Evolutionary conservation across 1,140 invertebrate genomes (phyloP).

Genomic region (Monochamus saltuarius): DNA sequence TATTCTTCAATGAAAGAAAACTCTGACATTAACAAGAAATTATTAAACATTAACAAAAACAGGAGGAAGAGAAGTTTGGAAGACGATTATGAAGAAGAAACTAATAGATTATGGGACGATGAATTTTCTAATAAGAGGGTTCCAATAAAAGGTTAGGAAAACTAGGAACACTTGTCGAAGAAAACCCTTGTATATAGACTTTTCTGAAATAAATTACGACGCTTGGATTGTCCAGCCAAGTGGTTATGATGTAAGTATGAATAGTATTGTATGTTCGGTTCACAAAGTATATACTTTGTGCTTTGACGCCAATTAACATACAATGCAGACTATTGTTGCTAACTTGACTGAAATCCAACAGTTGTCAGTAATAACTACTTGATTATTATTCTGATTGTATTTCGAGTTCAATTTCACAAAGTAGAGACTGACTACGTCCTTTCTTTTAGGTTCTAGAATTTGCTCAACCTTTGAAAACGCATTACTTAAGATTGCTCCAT

Average conservation of each 20-base stretch:
- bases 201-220: slow-evolving; percentile 65
- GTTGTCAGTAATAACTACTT: too few species aligned
- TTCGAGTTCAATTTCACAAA: too few species aligned
- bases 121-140: slow-evolving; percentile 26
- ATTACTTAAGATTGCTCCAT: too few species aligned
- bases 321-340: too few species aligned
- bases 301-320: too few species aligned
- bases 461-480: too few species aligned
- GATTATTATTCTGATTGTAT: too few species aligned
- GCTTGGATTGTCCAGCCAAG: slow-evolving; percentile 66
- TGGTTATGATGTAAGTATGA: slow-evolving; percentile 57
- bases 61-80: slow-evolving; percentile 38
- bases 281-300: too few species aligned
- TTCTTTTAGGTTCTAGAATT: too few species aligned
- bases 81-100: slow-evolving; percentile 49
- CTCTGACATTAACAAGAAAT: background rate
- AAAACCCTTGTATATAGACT: slow-evolving; percentile 62
- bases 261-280: too few species aligned
- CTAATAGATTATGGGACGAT: slow-evolving; percentile 44
- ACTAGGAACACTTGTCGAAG: slow-evolving; percentile 57
- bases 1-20: slow-evolving; percentile 34
- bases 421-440: too few species aligned
- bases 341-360: too few species aligned
- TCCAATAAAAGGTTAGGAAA: slow-evolving; percentile 41
- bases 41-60: background rate